Evolutionary conservation across 2,888 invertebrate species (phyloP).

Genomic region (Volucella bombylans): DNA sequence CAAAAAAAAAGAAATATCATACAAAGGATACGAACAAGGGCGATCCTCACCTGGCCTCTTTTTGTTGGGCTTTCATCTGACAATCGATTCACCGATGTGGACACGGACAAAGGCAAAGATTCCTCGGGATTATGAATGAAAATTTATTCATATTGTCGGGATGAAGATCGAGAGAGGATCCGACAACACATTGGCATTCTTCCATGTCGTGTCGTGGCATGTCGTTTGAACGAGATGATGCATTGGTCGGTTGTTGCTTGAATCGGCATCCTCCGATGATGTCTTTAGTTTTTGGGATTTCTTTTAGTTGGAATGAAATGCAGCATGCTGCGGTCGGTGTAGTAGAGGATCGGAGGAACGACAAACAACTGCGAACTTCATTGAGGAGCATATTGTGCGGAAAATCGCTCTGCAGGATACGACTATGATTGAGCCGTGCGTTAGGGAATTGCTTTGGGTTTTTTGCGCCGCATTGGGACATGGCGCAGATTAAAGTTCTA

Average conservation of each 20-base stretch:
- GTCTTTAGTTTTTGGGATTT: constrained; percentile 22
- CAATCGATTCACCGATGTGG: constrained; percentile 7
- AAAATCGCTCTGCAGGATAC: constrained; percentile 65
- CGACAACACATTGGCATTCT: constrained; percentile 54
- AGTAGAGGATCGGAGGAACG: neutral
- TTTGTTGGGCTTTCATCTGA: constrained; percentile 34
- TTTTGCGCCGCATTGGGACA: neutral
- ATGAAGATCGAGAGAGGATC: constrained; percentile 45
- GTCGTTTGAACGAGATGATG: constrained; percentile 54
- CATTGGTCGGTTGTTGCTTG: constrained; percentile 49
- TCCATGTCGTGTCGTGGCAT: neutral
- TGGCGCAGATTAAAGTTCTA: constrained; percentile 36
- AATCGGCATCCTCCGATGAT: constrained; percentile 23
- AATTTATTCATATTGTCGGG: constrained; percentile 55
- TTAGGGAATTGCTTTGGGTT: constrained; percentile 26
- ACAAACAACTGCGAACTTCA: constrained; percentile 49
- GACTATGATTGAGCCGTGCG: constrained; percentile 24
- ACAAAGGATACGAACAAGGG: constrained; percentile 50
- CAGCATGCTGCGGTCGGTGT: constrained; percentile 35
- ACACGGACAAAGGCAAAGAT: neutral
- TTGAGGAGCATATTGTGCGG: constrained; percentile 66
- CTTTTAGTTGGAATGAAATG: constrained; percentile 36
- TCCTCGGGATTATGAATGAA: constrained; percentile 66
- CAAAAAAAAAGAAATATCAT: constrained; percentile 9
- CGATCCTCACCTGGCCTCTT: constrained; percentile 71